Base-by-base conservation (phyloP, 2,888 invertebrate species). In the Steinernema scapterisci region DNA sequence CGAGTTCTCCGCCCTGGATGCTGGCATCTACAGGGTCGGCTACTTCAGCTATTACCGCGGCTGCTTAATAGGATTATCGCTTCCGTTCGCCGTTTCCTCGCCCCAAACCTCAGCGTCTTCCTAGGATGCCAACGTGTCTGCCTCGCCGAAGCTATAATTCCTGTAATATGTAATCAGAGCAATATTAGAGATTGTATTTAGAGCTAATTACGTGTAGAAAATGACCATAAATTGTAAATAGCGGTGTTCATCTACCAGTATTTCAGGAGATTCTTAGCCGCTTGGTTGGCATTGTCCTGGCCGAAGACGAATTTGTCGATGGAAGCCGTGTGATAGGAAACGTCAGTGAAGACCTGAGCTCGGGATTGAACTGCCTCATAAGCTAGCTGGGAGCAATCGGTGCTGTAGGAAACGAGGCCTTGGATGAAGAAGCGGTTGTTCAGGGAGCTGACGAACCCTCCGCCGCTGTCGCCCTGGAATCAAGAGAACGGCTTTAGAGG, bases 1-100 rank as follows among this genome's bases (percentile, higher is more conserved):
- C 13, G 85, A 85, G 76, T 85, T 85, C 74, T 51, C 74, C 23
- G 72, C 79, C 6, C 71, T 85, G 13, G 77, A 79, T 9, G 70
- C 78, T 11, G 85, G 85, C 45, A 70, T 54, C n/a, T 85, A 85
- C 72, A 44, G 70, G 11, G 74, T 74, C n/a, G 79, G 73, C 16
- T 79, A 79, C 74, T 76, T 74, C 72, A 81, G 81, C 56, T 51
- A 70, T 23, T 27, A 77, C 46, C 54, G 56, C n/a, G 73, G 74
- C 21, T 81, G 79, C 46, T 43, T 79, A n/a, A 45, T 76, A n/a
- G 80, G 77, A 27, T 48, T 79, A 23, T 76, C 76, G 16, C 54
- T 73, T 21, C 54, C 71, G 5, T 79, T 79, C 73, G 63, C 45
- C 38, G 75, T 79, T 5, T 13, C 63, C 27, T 16, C 31, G 38